Percentiles rank a stretch among this genome's conserved stretches.
These are phyloP conservation scores for Phainopepla nitens DNA, from an alignment of 2,113 vertebrate genomes.

Conservation along the genomic window DNA sequence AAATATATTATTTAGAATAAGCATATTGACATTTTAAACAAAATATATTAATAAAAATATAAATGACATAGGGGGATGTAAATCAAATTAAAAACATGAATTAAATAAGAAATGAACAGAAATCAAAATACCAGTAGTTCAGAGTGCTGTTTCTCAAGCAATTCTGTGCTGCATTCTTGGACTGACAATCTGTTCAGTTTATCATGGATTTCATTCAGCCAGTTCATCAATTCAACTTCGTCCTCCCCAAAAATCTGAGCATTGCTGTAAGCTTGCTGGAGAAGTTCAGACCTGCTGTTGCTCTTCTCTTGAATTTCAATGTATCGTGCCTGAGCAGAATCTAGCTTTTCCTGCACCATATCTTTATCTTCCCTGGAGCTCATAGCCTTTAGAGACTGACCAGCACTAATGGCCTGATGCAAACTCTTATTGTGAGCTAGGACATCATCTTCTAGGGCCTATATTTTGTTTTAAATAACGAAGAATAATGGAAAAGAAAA, in stretches of 20 bases:
- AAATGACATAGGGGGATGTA: background rate
- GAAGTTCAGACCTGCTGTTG: conserved; percentile 85
- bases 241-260: conserved; percentile 95
- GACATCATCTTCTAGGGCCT: conserved; percentile 93
- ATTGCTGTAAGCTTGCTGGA: conserved; percentile 91
- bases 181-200: conserved; percentile 82
- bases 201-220: conserved; percentile 88
- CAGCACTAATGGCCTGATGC: conserved; percentile 87
- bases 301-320: conserved; percentile 92
- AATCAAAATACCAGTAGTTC: conserved; percentile 90
- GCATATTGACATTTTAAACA: background rate
- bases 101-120: conserved; percentile 62
- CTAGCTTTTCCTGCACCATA: conserved; percentile 90
- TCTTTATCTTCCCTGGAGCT: conserved; percentile 94
- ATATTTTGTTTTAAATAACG: conserved; percentile 54
- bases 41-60: background rate
- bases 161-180: conserved; percentile 81
- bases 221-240: conserved; percentile 95
- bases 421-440: conserved; percentile 87
- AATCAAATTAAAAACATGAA: conserved; percentile 1
- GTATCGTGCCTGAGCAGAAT: conserved; percentile 83
- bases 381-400: conserved; percentile 88
- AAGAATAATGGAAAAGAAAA: conserved; percentile 60
- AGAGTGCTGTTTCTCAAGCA: conserved; percentile 83
- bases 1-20: background rate